phyloP scores from a whole-genome alignment of 2,888 invertebrate genomes.

The Seladonia tumulorum region DNA sequence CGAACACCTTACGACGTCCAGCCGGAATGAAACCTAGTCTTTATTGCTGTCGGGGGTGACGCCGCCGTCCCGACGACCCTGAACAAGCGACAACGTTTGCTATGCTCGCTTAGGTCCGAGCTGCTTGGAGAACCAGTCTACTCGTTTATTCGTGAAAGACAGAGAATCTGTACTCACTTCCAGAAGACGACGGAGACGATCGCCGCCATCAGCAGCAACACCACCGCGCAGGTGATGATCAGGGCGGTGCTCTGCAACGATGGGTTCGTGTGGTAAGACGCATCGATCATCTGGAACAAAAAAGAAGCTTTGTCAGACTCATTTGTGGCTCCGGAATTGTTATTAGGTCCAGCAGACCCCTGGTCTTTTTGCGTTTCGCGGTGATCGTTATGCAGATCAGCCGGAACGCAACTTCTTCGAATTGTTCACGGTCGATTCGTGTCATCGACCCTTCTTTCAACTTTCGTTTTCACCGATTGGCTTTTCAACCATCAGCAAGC shows the following conservation, averaged over 20 bases:
- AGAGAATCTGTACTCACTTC: slow-evolving; percentile 90
- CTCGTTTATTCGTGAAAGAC: neutral
- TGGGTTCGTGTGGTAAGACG: slow-evolving; percentile 94
- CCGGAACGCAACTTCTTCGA: neutral
- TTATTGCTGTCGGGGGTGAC: slow-evolving; percentile 50
- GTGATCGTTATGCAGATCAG: neutral
- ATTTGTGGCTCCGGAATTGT: neutral
- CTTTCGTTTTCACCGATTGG: neutral
- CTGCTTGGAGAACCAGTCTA: neutral
- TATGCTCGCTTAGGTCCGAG: neutral
- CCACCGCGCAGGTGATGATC: slow-evolving; percentile 92
- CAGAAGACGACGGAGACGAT: slow-evolving; percentile 93
- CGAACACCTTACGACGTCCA: slow-evolving; percentile 62
- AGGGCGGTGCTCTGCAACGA: slow-evolving; percentile 93
- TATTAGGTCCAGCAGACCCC: neutral
- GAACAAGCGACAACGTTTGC: slow-evolving; percentile 21
- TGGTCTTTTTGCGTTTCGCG: neutral
- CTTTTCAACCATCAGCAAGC: neutral
- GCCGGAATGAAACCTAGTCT: slow-evolving; percentile 64
- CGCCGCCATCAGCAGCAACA: slow-evolving; percentile 91
- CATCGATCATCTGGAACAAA: slow-evolving; percentile 92
- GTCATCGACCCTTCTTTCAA: neutral
- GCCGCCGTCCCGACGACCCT: slow-evolving; percentile 31
- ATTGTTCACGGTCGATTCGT: neutral
- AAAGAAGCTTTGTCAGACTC: slow-evolving; percentile 79